Percentiles rank a stretch among this genome's conserved stretches.
phyloP scores from a whole-genome alignment of 2,888 invertebrate species.

The Noctua janthe region DNA sequence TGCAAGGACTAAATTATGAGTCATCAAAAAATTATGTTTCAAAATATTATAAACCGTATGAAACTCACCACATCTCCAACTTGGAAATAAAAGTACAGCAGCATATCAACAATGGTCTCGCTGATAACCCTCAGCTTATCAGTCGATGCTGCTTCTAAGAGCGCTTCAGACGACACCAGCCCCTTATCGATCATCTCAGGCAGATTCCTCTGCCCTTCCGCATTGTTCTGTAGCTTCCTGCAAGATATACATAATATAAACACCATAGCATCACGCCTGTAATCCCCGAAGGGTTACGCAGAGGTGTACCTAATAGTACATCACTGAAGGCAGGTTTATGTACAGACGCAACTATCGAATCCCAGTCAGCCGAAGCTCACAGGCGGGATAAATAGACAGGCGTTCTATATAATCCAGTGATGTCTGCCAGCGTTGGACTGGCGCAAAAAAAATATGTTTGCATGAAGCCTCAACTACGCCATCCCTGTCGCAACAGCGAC shows the following conservation, averaged over 20 bases:
- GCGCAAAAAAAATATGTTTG: too few species aligned
- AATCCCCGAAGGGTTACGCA: not conserved
- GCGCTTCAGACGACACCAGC: slow-evolving; percentile 80
- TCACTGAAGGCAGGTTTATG: not conserved
- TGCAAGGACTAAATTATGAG: too few species aligned
- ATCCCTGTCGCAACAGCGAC: too few species aligned
- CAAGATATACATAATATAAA: not conserved
- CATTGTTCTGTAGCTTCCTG: slow-evolving; percentile 92
- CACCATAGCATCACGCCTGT: not conserved
- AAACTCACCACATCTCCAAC: slow-evolving; percentile 82
- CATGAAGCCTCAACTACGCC: too few species aligned
- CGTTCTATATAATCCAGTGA: too few species aligned
- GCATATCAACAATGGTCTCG: slow-evolving; percentile 95
- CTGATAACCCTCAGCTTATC: slow-evolving; percentile 96
- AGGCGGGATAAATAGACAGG: too few species aligned
- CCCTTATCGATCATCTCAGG: slow-evolving; percentile 80
- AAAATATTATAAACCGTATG: too few species aligned
- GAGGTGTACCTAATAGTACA: not conserved
- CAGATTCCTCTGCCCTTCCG: slow-evolving; percentile 81
- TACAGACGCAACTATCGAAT: not conserved
- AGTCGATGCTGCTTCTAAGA: slow-evolving; percentile 92
- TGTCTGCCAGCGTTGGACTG: too few species aligned
- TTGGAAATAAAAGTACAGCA: slow-evolving; percentile 93
- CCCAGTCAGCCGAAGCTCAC: too few species aligned
- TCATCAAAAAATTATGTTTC: too few species aligned